Evolutionary conservation across 1,140 invertebrate species (phyloP), one percentile per base, ranked within the genome.

Genomic region (Nasonia vitripennis): DNA sequence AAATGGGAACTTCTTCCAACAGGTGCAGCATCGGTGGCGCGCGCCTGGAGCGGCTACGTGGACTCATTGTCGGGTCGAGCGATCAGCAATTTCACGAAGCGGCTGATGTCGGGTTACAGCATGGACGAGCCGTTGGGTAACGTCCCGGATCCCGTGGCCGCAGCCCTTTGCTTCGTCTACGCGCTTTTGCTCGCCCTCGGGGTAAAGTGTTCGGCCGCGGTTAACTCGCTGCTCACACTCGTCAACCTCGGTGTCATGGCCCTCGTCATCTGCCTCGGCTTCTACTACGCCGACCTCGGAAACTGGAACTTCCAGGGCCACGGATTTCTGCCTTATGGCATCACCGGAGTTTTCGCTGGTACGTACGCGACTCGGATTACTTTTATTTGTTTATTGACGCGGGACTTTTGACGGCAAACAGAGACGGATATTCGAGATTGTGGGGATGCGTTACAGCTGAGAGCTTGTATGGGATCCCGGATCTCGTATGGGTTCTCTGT

Each of bases 21-120:
- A 96, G 97, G 96, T 14, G 97, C 97, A 9, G 98, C 98, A 0
- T 97, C 97, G 0, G 97, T 98, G 34, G 97, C 97, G 0, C 95
- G 98, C 87, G 98, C 98, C 2, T 98, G 97, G 97, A 98, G 97
- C 87, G 98, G 97, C 17, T 98, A 98, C 89, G 95, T 99, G 9
- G 97, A 99, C 90, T 97, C 97, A 0, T 93, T 98, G 89, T 94
- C 97, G 12, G 96, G 95, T 17, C 96, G 96, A 23, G 95, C 95
- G 5, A 96, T 99, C 70, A 96, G 95, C 86, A 98, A 98, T 90
- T 95, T 95, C 5, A 98, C 98, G 0, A 94, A 96, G 31, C 92
- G 94, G 1, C 88, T 95, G 14, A 95, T 97, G 9, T 96, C 96
- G 11, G 95, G 96, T 88, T 83, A 90, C 14, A 87, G 81, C 20